phyloP scores from a whole-genome alignment of 2,888 invertebrate species.

The Nomada goodeniana region DNA sequence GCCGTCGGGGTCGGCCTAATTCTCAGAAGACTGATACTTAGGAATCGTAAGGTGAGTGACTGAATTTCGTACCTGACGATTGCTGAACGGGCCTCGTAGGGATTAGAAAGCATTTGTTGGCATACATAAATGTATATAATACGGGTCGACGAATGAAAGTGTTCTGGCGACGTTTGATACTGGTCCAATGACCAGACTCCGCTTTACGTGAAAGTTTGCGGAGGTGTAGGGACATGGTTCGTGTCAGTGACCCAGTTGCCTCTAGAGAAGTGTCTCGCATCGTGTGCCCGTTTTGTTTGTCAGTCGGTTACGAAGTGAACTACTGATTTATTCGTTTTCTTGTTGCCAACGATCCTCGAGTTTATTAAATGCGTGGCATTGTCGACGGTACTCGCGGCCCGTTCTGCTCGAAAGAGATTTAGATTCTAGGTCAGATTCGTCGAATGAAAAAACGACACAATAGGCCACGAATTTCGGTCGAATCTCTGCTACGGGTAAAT shows the following conservation, averaged over 20 bases:
- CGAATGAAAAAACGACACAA: neutral
- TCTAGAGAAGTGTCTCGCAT: neutral
- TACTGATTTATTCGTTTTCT: too few relatives aligned
- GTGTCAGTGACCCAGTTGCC: constrained; percentile 48
- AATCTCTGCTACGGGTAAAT: neutral
- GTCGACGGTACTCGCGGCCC: neutral
- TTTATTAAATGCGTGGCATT: too few relatives aligned
- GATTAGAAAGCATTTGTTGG: constrained; percentile 57
- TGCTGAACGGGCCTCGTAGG: neutral
- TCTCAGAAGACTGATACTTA: constrained; percentile 84
- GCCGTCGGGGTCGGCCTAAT: constrained; percentile 83
- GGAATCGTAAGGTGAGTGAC: constrained; percentile 82
- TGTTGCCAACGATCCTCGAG: too few relatives aligned
- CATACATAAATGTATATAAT: constrained; percentile 13
- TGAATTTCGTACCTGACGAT: constrained; percentile 1
- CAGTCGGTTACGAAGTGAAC: too few relatives aligned
- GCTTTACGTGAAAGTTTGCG: constrained; percentile 48
- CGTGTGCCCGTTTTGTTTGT: neutral
- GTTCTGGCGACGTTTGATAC: constrained; percentile 37
- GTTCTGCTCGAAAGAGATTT: neutral
- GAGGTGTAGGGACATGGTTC: constrained; percentile 53
- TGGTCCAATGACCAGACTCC: constrained; percentile 36
- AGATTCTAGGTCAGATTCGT: constrained; percentile 6
- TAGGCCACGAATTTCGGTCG: neutral
- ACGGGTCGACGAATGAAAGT: constrained; percentile 57